Evolutionary conservation across 2,113 vertebrate species (phyloP), one percentile per base, ranked within the genome.

Genomic region (Hypanus sabinus): DNA sequence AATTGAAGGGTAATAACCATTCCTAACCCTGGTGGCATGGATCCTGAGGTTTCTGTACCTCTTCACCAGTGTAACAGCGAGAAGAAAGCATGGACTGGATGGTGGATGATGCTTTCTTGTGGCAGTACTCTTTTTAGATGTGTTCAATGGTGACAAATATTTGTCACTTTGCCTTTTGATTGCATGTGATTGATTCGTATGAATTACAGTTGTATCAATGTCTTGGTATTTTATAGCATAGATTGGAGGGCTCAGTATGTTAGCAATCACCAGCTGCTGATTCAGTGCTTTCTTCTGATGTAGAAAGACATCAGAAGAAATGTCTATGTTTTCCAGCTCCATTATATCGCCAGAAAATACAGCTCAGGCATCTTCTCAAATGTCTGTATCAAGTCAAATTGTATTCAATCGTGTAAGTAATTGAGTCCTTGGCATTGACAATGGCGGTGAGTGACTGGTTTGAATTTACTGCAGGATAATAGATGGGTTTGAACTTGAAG

Each of bases 361-460:
- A 46, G 33, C 38, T 12, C n/a, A 73, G 0, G 8, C 68, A 10
- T n/a, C 90, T 2, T 93, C 91, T 93, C 20, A 6, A 65, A 71
- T 85, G 57, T 46, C 87, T 22, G 68, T 11, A 93, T 73, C 91
- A 46, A 73, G 73, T 55, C 91, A 93, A 93, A 93, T 92, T 55
- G 70, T 55, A 38, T 27, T 93, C 65, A 73, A 46, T 46, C 73
- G 73, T 14, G 11, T 93, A 14, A 27, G 91, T 73, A 93, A 93
- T 24, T 38, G 91, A 33, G 12, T 65, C 60, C 85, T 88, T 16
- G 33, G 10, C 68, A 27, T 11, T 73, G 91, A 71, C 91, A 46
- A 46, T 73, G 70, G 91, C 7, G 38, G 30, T 93, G 91, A 93
- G 73, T 93, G 68, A 93, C 10, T 93, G 68, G 91, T 22, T 73